Conservation (phyloP, 2,113 vertebrate species). For the Myanophis thanlyinensis region DNA sequence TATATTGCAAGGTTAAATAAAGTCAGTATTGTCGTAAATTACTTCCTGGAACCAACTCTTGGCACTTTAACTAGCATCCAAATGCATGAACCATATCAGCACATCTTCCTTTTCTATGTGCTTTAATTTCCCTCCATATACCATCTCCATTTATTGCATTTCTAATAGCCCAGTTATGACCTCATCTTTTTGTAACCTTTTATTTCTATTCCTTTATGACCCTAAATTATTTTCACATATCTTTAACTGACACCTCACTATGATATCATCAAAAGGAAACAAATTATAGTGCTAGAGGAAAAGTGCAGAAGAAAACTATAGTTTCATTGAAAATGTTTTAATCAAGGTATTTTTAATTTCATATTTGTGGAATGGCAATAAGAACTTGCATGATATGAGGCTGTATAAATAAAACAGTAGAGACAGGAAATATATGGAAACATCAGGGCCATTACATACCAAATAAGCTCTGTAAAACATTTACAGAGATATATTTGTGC, state of each 20-base stretch:
- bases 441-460: background rate
- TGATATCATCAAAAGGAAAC: constrained; percentile 68
- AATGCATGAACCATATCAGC: constrained; percentile 29
- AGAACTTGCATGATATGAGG: background rate
- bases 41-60: background rate
- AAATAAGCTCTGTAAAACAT: background rate
- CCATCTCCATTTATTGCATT: constrained; percentile 61
- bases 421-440: background rate
- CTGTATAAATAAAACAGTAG: background rate
- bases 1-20: background rate
- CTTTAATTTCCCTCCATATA: constrained; percentile 46
- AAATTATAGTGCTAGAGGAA: constrained; percentile 48
- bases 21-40: background rate
- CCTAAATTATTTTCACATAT: constrained; percentile 73
- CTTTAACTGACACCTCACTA: constrained; percentile 72
- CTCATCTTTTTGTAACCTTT: constrained; percentile 65
- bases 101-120: constrained; percentile 21
- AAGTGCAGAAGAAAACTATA: constrained; percentile 27
- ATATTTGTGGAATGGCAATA: background rate
- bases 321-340: background rate
- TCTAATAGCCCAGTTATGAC: constrained; percentile 63
- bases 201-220: constrained; percentile 63
- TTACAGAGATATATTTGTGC: background rate
- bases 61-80: accelerated
- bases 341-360: background rate